Evolutionary conservation across 2,797 vertebrate genomes (phyloP).

Genomic region (Chaunax sp.): DNA sequence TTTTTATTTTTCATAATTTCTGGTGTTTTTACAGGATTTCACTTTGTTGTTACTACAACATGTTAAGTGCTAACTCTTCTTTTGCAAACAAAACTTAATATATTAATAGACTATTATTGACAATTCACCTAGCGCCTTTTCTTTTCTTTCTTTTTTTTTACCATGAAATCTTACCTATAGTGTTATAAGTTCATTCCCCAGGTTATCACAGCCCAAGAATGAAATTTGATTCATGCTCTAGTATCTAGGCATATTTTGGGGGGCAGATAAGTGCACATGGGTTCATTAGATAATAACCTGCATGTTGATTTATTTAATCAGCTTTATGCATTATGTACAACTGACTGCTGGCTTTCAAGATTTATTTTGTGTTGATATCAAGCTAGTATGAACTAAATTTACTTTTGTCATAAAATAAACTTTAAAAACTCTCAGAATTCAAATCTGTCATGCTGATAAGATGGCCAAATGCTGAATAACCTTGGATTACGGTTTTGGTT

Average conservation of each 20-base stretch:
- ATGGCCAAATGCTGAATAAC: slow-evolving; percentile 36
- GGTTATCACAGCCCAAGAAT: not conserved
- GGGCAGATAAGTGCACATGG: too few relatives aligned
- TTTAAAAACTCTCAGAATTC: slow-evolving; percentile 2
- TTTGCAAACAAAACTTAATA: not conserved
- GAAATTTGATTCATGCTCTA: not conserved
- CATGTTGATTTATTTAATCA: not conserved
- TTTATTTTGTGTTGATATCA: not conserved
- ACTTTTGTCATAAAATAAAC: not conserved
- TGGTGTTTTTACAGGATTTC: not conserved
- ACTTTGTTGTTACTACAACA: too few relatives aligned
- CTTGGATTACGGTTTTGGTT: slow-evolving; percentile 53
- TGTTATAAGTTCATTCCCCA: not conserved
- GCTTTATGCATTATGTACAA: not conserved
- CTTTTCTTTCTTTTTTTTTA: not conserved
- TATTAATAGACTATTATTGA: too few relatives aligned
- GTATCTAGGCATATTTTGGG: too few relatives aligned
- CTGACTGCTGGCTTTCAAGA: not conserved
- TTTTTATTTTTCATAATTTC: not conserved
- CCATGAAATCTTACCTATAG: too few relatives aligned
- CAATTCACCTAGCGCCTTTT: not conserved
- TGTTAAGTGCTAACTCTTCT: too few relatives aligned
- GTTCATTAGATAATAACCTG: not conserved
- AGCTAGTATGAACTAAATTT: slow-evolving; percentile 19
- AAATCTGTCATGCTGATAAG: slow-evolving; percentile 29